Percentiles rank a stretch among this genome's conserved stretches.
These are phyloP conservation scores for Clamator glandarius DNA, from an alignment of 2,797 vertebrate genomes.

Conservation along the genomic window DNA sequence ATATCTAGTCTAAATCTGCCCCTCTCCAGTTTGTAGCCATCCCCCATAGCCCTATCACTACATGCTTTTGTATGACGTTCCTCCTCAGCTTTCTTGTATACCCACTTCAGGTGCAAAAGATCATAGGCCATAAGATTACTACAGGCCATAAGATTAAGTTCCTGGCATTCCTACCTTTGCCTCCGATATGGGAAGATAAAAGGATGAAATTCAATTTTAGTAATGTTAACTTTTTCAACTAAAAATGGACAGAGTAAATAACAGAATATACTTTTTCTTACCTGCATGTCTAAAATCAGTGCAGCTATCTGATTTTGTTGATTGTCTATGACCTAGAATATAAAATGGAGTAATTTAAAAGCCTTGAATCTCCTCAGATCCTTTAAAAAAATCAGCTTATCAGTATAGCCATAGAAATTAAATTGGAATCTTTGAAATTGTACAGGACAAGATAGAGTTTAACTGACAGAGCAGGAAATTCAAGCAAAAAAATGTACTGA, in stretches of 20 bases:
- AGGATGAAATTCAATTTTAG: background rate
- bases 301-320: slow-evolving; percentile 89
- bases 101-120: background rate
- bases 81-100: no score
- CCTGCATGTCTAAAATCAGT: slow-evolving; percentile 86
- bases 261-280: slow-evolving; percentile 67
- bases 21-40: no score
- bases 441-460: background rate
- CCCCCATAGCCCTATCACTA: no score
- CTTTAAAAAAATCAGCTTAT: background rate
- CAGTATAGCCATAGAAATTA: background rate
- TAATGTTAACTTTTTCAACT: background rate
- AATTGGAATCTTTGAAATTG: background rate
- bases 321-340: slow-evolving; percentile 86
- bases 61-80: no score
- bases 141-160: background rate
- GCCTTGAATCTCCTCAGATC: background rate
- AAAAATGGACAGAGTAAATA: background rate
- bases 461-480: background rate
- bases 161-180: background rate
- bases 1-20: no score
- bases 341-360: slow-evolving; percentile 21
- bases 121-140: background rate
- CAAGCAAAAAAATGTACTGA: background rate
- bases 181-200: background rate